Percentiles rank a stretch among this genome's conserved stretches.
Conservation (phyloP, 2,797 vertebrate genomes). For the Taenioides sp. region DNA sequence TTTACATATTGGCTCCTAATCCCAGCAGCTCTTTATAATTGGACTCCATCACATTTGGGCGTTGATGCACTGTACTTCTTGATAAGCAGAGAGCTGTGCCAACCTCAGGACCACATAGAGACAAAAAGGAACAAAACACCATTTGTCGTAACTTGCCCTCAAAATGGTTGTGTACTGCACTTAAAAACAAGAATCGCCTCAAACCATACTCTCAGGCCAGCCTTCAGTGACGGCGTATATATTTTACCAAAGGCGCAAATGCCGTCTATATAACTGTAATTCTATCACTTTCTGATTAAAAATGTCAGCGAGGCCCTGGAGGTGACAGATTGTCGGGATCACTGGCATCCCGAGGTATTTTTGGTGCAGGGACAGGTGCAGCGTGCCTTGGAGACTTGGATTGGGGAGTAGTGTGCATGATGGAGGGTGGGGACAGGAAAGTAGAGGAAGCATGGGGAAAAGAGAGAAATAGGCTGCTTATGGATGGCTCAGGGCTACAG, state of each 20-base stretch:
- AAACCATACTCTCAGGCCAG: conserved; percentile 62
- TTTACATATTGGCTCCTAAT: conserved; percentile 72
- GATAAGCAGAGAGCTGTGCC: conserved; percentile 56
- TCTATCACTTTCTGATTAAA: conserved; percentile 78
- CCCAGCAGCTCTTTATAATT: conserved; percentile 69
- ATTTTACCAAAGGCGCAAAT: conserved; percentile 71
- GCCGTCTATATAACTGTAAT: conserved; percentile 63
- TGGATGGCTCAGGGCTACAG: conserved; percentile 61
- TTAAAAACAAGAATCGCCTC: conserved; percentile 53
- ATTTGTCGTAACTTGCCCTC: conserved; percentile 54
- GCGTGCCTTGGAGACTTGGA: conserved; percentile 68
- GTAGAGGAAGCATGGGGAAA: conserved; percentile 41
- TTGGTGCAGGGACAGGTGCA: conserved; percentile 77
- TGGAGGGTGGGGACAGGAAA: conserved; percentile 46
- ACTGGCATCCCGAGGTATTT: conserved; percentile 74
- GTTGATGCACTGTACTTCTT: conserved; percentile 67
- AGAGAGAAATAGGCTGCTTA: conserved; percentile 56
- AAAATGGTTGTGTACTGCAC: conserved; percentile 54
- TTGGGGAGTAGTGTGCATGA: conserved; percentile 41
- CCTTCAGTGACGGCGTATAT: conserved; percentile 58
- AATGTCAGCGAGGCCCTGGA: conserved; percentile 74
- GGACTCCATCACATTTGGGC: conserved; percentile 68
- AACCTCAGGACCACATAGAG: conserved; percentile 42
- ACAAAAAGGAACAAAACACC: conserved; percentile 58
- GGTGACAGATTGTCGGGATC: conserved; percentile 76